Evolutionary conservation across 2,797 vertebrate genomes (phyloP), one percentile per base, ranked within the genome.

Genomic region (Acipenser transmontanus): DNA sequence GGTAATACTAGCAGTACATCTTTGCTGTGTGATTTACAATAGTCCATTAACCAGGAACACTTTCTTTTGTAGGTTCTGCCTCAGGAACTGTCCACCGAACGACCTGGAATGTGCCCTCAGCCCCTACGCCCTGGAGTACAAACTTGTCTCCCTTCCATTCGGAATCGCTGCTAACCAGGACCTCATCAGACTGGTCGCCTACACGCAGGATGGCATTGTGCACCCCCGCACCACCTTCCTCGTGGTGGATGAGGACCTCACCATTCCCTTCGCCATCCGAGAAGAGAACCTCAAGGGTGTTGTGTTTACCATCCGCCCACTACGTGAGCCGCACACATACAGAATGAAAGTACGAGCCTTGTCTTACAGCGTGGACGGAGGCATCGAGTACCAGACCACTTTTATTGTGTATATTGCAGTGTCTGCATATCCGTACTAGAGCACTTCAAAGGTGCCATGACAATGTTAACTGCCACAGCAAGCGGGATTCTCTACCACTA

Each of bases 371-470:
- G 56, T 73, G 0, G 90, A 91, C 0, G 88, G 96, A 47, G 89
- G 80, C 69, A 80, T 99, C 0, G 97, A 99, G 70, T 98, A 99
- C 73, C 96, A 91, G 88, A 99, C 96, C 13, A 95, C 96, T 48
- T 99, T 99, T 83, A 94, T 99, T 34, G 92, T 99, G 49, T 98
- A 98, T 73, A 95, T 99, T 68, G 93, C 96, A 0, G 95, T 99
- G 70, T 96, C 97, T 1, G 92, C 94, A 82, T 98, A 95, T 79
- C 96, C 96, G 0, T 98, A 98, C 84, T 98, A 88, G 77, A 84
- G 81, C 77, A 81, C 87, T 86, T 86, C 87, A 76, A 3, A 34
- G 34, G 34, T 34, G 2, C 34, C 34, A 34, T 34, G 34, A 34
- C 34, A 34, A 34, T 34, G 34, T 34, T 34, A 34, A 34, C 34